Percentiles rank a stretch among this genome's conserved stretches.
These are phyloP conservation scores for Myotis daubentonii DNA, from an alignment of 2,797 vertebrate genomes.

Conservation along the genomic window DNA sequence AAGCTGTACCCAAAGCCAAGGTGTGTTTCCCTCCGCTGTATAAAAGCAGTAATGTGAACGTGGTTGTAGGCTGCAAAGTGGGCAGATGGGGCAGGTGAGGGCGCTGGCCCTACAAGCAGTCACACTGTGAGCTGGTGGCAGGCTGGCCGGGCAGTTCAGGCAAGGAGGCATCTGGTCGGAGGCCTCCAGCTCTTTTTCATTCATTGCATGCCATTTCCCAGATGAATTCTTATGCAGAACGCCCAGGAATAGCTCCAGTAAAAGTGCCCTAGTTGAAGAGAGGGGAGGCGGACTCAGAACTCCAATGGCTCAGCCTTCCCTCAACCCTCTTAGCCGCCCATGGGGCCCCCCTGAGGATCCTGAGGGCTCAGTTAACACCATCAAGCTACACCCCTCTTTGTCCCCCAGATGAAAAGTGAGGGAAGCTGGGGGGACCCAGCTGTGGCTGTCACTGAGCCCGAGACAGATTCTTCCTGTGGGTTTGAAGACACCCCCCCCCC, in stretches of 20 bases:
- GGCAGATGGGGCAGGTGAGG: not conserved
- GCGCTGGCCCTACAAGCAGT: rapidly evolving
- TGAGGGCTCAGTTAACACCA: not conserved
- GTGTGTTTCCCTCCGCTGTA: rapidly evolving
- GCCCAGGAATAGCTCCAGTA: not conserved
- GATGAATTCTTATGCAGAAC: not conserved
- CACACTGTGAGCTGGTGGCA: rapidly evolving
- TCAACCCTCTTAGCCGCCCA: not conserved
- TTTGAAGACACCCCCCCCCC: not conserved
- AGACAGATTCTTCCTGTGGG: not conserved
- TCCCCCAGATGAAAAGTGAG: not conserved
- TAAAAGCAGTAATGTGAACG: not conserved
- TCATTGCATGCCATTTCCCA: not conserved
- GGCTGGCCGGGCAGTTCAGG: not conserved
- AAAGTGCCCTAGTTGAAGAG: not conserved
- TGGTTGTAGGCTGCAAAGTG: not conserved
- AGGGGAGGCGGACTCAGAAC: not conserved
- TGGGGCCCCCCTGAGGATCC: not conserved
- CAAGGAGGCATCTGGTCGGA: not conserved
- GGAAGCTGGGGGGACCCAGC: not conserved
- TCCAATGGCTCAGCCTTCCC: not conserved
- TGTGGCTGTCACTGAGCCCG: not conserved
- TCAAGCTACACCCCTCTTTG: not conserved
- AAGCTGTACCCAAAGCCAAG: not conserved
- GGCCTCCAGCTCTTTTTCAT: not conserved